Base-by-base conservation (phyloP, 2,888 invertebrate genomes). In the Athrips mouffetella region DNA sequence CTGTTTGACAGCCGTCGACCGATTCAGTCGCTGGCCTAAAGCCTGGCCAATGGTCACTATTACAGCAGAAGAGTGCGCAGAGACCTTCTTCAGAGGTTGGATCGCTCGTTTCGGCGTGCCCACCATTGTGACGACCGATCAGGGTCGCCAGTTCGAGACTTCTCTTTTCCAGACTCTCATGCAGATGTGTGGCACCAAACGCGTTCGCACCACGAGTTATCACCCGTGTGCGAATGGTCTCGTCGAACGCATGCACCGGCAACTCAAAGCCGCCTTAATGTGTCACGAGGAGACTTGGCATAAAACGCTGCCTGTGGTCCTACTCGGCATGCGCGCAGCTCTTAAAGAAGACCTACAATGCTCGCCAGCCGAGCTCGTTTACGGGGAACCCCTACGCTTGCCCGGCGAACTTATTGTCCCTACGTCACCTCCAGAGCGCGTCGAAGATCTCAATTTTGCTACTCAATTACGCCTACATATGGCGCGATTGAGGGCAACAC, bases 81-180 rank as follows among this genome's bases (percentile, higher is more conserved):
- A 50, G n/a, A 66, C 73, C 2, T 63, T 87, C 5, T 49, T 67
- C 16, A 27, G 42, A 0, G 53, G 54, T 0, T 87, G 81, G 86
- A 65, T 88, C 1, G 44, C 77, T 0, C 55, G 79, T 6, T 83
- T 69, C 48, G 82, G 83, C 1, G 58, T 67, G 6, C 84, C 81
- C 2, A 54, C 49, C 1, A 37, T 52, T 2, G 55, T 64, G 3
- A 55, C 59, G 1, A 59, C 60, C 1, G 61, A 64, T 31, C 54
- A 55, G 0, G 64, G 64, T 1, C 41, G 53, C 2, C 80, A 81
- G 45, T 74, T 64, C 18, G 59, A 60, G 51, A 59, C 54, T 0
- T 42, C 50, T 1, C 44, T 57, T 2, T 65, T 65, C 44, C 49
- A 55, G 6, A 13, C 29, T 2, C 13, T 63, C 2, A 16, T 53